A percentile compares a stretch with the other conserved stretches of the same genome.
phyloP scores from a whole-genome alignment of 2,888 invertebrate species.

The Gymnoscelis rufifasciata region DNA sequence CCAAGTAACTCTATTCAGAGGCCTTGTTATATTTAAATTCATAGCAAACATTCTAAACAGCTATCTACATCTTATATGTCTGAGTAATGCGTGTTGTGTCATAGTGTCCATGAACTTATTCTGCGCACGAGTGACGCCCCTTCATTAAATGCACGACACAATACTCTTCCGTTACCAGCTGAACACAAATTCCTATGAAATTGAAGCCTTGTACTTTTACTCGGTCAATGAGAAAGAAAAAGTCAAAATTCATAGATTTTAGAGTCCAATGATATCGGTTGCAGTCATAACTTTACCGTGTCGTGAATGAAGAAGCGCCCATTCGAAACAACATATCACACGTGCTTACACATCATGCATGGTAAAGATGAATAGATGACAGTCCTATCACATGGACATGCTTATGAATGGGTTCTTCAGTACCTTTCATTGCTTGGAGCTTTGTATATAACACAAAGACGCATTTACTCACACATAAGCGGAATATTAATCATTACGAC shows the following conservation, averaged over 20 bases:
- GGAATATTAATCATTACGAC: constrained; percentile 62
- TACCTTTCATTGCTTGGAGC: constrained; percentile 44
- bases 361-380: constrained; percentile 46
- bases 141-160: constrained; percentile 32
- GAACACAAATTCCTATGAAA: too few relatives aligned
- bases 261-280: too few relatives aligned
- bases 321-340: constrained; percentile 42
- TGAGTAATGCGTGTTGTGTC: constrained; percentile 78
- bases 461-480: constrained; percentile 79
- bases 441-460: constrained; percentile 66
- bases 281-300: too few relatives aligned
- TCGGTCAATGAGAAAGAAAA: too few relatives aligned
- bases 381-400: constrained; percentile 40
- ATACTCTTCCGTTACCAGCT: too few relatives aligned
- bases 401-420: constrained; percentile 38
- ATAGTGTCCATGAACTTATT: constrained; percentile 48
- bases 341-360: constrained; percentile 61
- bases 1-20: constrained; percentile 79
- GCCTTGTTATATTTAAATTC: constrained; percentile 65
- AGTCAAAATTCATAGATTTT: too few relatives aligned
- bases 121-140: constrained; percentile 36
- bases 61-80: constrained; percentile 70
- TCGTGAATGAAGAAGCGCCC: too few relatives aligned
- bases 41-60: constrained; percentile 50
- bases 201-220: too few relatives aligned